Base-by-base conservation (phyloP, 2,113 vertebrate genomes). In the Empidonax traillii region DNA sequence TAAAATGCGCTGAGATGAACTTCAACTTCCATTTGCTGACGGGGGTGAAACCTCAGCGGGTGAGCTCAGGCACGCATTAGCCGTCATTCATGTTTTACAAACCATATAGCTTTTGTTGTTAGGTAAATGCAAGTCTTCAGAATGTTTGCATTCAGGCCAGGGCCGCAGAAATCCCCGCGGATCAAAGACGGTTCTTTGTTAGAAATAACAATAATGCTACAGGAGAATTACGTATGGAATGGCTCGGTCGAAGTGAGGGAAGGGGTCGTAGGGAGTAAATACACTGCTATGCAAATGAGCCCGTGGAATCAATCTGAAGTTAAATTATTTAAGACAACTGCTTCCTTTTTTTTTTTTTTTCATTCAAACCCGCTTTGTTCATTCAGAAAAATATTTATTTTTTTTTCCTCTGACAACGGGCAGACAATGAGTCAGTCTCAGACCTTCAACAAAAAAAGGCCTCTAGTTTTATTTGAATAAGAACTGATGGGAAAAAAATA, bases 1-100 rank as follows among this genome's bases (percentile, higher is more conserved):
- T 44, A 51, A 97, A 97, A 97, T 95, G 90, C 73, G 95, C 96
- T 95, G 96, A 97, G 94, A 93, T 94, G 78, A 95, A 92, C 87
- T 95, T 73, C 93, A 82, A 93, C 71, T 94, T 89, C 76, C 95
- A 91, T 82, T 93, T 55, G 96, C 95, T 95, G 95, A 96, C 63
- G 66, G 18, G 9, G 83, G 94, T 59, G 94, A 97, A 97, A 95
- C 76, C 92, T 74, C 96, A 92, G 94, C 94, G 30, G 94, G 88
- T 77, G 90, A 94, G 92, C 89, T 97, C 96, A 95, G 56, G 22
- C 80, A 75, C 7, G 72, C 89, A 62, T 95, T 78, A 85, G 72
- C 22, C 80, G 24, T 63, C 91, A 93, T 95, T 94, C 91, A 81
- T 66, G 91, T 91, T 87, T 75, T 4, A 82, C 88, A 89, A 95